phyloP scores from a whole-genome alignment of 1,140 invertebrate genomes.

The Drepana arcuata region DNA sequence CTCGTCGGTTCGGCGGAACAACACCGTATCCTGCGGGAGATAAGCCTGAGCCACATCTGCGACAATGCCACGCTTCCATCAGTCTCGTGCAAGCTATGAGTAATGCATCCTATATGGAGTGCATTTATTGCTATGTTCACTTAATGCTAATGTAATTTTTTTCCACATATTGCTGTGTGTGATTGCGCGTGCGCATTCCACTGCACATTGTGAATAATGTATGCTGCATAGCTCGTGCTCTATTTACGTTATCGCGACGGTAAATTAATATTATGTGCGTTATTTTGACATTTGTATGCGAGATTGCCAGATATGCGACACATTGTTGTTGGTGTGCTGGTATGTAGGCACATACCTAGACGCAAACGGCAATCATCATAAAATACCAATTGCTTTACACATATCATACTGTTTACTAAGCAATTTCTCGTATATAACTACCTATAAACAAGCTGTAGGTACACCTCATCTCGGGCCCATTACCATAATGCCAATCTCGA shows the following conservation, averaged over 20 bases:
- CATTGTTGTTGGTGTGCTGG: no score
- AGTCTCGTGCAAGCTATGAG: no score
- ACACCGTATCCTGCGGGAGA: conserved; percentile 51
- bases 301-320: conserved; percentile 14
- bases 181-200: conserved; percentile 55
- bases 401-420: no score
- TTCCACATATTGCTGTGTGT: conserved; percentile 31
- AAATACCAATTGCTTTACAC: no score
- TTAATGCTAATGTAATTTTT: conserved; percentile 57
- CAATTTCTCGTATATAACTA: no score
- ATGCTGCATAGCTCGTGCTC: conserved; percentile 52
- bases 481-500: no score
- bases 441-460: no score
- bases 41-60: conserved; percentile 44
- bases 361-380: no score
- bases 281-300: conserved; percentile 28
- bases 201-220: conserved; percentile 42
- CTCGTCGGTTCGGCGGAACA: conserved; percentile 34
- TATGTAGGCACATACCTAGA: no score
- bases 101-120: no score
- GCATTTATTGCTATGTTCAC: no score
- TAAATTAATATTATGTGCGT: conserved; percentile 40
- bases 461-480: no score
- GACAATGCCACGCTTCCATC: conserved; percentile 1
- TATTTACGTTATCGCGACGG: conserved; percentile 56